Base-by-base conservation (phyloP, 2,113 vertebrate genomes). In the Oreochromis spilurus region DNA sequence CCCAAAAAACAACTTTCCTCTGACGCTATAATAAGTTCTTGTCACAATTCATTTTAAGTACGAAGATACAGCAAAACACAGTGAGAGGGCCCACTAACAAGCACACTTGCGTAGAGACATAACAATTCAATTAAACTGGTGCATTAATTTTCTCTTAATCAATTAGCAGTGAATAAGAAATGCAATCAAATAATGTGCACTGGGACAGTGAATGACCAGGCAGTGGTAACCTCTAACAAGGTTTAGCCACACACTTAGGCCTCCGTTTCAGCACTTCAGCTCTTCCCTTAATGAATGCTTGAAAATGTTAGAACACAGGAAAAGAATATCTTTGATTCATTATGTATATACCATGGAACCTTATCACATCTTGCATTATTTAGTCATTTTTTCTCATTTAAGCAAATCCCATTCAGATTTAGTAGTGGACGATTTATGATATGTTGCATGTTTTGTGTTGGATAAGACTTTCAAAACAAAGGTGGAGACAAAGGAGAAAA, bases 21-120 rank as follows among this genome's bases (percentile, higher is more conserved):
- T 60, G 78, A 86, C 79, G 57, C 57, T 54, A 31, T 86, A 82
- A 91, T 88, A 86, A 89, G 29, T 84, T 87, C n/a, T 21, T 85
- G 85, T 84, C 86, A 92, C 54, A 84, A 79, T 85, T 77, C 62
- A 90, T 90, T 89, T 85, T 36, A 78, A 90, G 84, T 13, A 52
- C 38, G 45, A 38, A 14, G 8, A 70, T 31, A 79, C 7, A 4
- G 26, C 75, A 43, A 48, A 82, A 48, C 53, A 5, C 52, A 38
- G 38, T 12, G 75, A 60, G 29, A 75, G 29, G n/a, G 24, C 50
- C 45, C 36, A 79, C 77, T 85, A 88, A 90, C 89, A 89, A 89
- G 75, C 57, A 29, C 40, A 26, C 58, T 78, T 40, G 57, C 79
- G 57, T 72, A 48, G 77, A 55, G 43, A 60, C 75, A 88, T 79